Conservation (phyloP, 1,140 invertebrate genomes). For the Dreissena rostriformis region DNA sequence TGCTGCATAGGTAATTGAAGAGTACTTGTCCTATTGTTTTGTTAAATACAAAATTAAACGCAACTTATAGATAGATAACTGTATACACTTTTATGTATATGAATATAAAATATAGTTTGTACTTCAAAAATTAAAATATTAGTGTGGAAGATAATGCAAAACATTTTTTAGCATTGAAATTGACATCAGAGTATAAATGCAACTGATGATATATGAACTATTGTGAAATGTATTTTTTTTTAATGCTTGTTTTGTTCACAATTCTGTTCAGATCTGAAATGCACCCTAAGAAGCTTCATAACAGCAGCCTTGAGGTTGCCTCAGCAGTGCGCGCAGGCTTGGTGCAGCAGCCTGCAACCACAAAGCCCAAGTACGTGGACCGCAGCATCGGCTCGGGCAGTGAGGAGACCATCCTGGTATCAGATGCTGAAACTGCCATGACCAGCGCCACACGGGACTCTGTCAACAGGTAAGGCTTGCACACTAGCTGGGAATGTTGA, state of each 20-base stretch:
- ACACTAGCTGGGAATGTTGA: too few species aligned
- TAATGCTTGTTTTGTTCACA: background rate
- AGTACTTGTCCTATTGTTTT: too few species aligned
- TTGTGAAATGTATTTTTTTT: background rate
- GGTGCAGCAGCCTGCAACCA: background rate
- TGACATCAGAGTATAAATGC: too few species aligned
- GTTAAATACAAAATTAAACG: too few species aligned
- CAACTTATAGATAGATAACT: too few species aligned
- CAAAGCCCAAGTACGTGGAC: conserved; percentile 32
- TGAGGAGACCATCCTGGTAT: conserved; percentile 61
- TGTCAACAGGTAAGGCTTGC: conserved; percentile 59
- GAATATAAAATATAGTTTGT: too few species aligned
- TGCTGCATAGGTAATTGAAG: too few species aligned
- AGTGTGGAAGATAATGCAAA: too few species aligned
- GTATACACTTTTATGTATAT: too few species aligned
- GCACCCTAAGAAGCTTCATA: conserved; percentile 41
- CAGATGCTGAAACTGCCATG: conserved; percentile 56
- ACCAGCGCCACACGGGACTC: conserved; percentile 64
- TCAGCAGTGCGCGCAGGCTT: background rate
- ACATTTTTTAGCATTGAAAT: too few species aligned
- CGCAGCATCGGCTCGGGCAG: conserved; percentile 58
- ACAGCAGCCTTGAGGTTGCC: conserved; percentile 40
- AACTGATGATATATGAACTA: too few species aligned
- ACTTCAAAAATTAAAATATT: too few species aligned
- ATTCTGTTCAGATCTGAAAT: conserved; percentile 37